phyloP scores from a whole-genome alignment of 2,888 invertebrate species.

The Branchipolynoe longqiensis region DNA sequence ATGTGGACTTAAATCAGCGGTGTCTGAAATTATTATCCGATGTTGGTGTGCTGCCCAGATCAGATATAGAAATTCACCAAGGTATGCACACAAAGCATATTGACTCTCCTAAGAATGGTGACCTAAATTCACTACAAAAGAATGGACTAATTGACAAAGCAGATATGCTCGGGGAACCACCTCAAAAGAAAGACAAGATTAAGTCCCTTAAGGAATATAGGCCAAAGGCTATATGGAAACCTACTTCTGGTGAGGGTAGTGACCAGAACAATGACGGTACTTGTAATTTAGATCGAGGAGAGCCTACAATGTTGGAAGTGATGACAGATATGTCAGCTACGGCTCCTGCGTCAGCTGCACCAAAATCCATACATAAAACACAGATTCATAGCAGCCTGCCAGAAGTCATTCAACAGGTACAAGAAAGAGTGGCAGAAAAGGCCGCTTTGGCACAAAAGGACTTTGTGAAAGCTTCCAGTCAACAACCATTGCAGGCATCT shows the following conservation, averaged over 20 bases:
- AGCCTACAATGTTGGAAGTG: too few relatives aligned
- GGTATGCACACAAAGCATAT: not conserved
- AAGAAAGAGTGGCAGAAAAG: too few relatives aligned
- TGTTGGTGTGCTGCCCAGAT: not conserved
- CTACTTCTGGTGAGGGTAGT: not conserved
- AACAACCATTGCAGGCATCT: too few relatives aligned
- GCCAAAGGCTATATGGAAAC: not conserved
- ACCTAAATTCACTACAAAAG: not conserved
- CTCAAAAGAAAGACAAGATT: not conserved
- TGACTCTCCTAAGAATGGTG: not conserved
- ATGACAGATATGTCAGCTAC: too few relatives aligned
- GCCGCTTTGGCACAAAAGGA: too few relatives aligned
- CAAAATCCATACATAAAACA: too few relatives aligned
- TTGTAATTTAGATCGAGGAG: too few relatives aligned
- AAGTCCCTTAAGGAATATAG: conserved; percentile 30
- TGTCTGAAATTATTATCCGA: conserved; percentile 6
- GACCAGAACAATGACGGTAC: too few relatives aligned
- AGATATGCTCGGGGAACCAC: not conserved
- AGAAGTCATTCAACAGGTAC: too few relatives aligned
- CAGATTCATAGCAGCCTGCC: too few relatives aligned
- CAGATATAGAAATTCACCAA: not conserved
- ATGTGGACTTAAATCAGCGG: not conserved
- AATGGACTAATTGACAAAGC: conserved; percentile 21
- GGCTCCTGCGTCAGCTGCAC: too few relatives aligned
- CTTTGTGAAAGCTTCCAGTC: too few relatives aligned